Conservation (phyloP, 2,888 invertebrate species). For the Embidobia sp. region DNA sequence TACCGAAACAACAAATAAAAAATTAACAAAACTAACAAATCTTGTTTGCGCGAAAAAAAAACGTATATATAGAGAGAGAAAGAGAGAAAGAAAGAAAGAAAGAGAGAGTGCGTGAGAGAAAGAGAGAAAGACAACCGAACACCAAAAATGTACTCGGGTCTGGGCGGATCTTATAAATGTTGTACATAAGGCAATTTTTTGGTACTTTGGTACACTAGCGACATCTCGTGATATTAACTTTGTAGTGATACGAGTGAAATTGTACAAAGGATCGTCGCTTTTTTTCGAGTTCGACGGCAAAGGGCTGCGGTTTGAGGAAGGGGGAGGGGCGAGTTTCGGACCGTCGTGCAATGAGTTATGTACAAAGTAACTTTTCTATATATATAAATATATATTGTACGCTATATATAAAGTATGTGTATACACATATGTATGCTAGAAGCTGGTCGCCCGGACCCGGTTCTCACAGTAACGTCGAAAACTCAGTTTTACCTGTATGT, state of each 20-base stretch:
- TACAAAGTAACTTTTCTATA: slow-evolving; percentile 43
- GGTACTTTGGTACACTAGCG: slow-evolving; percentile 56
- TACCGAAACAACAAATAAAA: no score
- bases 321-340: background rate
- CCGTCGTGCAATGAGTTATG: slow-evolving; percentile 37
- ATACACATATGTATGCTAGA: slow-evolving; percentile 30
- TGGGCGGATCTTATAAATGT: slow-evolving; percentile 54
- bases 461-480: slow-evolving; percentile 39
- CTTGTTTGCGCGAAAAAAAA: no score
- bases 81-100: no score
- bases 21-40: no score
- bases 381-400: slow-evolving; percentile 36
- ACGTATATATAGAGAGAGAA: no score
- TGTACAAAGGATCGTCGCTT: slow-evolving; percentile 44
- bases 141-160: slow-evolving; percentile 35
- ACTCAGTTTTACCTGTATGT: slow-evolving; percentile 34
- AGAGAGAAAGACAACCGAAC: slow-evolving; percentile 37
- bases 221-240: slow-evolving; percentile 56
- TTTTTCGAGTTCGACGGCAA: background rate
- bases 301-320: background rate
- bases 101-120: no score
- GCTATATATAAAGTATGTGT: slow-evolving; percentile 40
- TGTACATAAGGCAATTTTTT: slow-evolving; percentile 53
- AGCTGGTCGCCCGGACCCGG: slow-evolving; percentile 41
- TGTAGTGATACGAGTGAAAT: slow-evolving; percentile 37